Evolutionary conservation across 2,888 invertebrate genomes (phyloP), one percentile per base, ranked within the genome.

Genomic region (Watsonalla binaria): DNA sequence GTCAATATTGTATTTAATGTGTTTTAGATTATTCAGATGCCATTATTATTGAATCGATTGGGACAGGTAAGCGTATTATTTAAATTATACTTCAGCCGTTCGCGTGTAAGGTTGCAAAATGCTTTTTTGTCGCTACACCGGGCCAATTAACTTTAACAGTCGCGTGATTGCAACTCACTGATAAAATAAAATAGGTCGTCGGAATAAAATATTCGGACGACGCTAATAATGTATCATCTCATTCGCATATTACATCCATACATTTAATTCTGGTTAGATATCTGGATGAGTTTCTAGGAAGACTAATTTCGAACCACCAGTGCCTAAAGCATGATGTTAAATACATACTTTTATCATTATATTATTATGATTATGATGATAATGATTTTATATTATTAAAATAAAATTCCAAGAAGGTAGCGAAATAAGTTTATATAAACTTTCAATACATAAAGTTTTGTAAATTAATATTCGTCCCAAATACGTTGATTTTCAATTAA

Each of bases 131-230:
- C 80, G 72, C 68, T 79, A 66, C 75, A 78, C 77, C 73, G 60
- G 72, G 76, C 78, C 84, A 86, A 86, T 86, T 86, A 82, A 72
- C 74, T 76, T 75, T 69, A 73, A 66, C 62, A 76, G 74, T 88
- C 70, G 87, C 88, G 86, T 88, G 89, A 84, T 86, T 80, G 79
- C 72, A 80, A 79, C 79, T 80, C 78, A 71, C 63, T 66, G 73
- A 68, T 72, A 52, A 62, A 56, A 61, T 59, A 55, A 58, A 58
- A 52, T 61, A 60, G 53, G 14, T 46, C 54, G 54, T 59, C 57
- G 60, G 60, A 55, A 57, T 54, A 24, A 24, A 24, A 24, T 24
- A 24, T 24, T 24, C 24, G 24, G 4, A 24, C 24, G 24, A 24
- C 24, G 24, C 24, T 24, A 24, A 24, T 24, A 24, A 24, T 24